phyloP scores from a whole-genome alignment of 35 echinoderm and acorn worm species.

The Lytechinus pictus region DNA sequence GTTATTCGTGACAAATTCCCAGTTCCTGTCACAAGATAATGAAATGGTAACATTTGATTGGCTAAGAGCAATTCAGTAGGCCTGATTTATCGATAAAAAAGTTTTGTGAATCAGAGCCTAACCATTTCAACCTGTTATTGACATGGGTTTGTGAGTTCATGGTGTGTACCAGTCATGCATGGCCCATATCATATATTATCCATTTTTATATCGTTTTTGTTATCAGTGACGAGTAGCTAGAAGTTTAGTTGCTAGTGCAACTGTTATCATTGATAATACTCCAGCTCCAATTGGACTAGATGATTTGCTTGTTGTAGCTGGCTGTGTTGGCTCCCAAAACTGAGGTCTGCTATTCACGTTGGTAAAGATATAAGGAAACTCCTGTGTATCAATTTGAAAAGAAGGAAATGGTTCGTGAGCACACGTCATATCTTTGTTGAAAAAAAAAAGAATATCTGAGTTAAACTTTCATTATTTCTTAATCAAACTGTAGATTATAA shows the following conservation, averaged over 20 bases:
- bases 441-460: background rate
- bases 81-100: no score
- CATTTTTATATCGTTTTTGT: no score
- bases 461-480: background rate
- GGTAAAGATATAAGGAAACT: slow-evolving; percentile 68
- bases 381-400: slow-evolving; percentile 15
- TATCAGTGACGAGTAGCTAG: background rate
- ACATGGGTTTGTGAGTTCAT: no score
- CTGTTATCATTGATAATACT: background rate
- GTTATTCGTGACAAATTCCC: no score
- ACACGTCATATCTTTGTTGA: background rate
- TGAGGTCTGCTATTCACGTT: slow-evolving; percentile 62
- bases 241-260: background rate
- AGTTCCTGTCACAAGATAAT: no score
- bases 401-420: no score
- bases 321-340: slow-evolving; percentile 9
- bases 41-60: no score
- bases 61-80: no score
- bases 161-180: background rate
- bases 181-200: no score
- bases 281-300: background rate
- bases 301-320: background rate
- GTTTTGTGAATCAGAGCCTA: no score
- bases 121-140: no score
- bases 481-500: no score